Conservation (phyloP, 2,888 invertebrate species). For the Mesorhabditis belari region DNA sequence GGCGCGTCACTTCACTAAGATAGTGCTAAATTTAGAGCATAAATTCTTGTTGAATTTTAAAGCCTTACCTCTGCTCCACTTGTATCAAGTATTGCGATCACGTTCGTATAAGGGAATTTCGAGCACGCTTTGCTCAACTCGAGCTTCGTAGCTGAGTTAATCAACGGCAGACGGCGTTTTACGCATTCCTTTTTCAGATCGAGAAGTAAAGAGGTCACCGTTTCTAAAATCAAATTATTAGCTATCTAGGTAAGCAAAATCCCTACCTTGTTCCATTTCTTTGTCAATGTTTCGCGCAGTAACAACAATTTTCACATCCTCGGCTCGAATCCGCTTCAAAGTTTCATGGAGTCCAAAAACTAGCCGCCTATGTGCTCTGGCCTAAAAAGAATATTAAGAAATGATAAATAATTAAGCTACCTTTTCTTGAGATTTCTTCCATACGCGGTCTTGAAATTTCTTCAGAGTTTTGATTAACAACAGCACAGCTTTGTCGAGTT, state of each 20-base stretch:
- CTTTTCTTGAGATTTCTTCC: conserved; percentile 1
- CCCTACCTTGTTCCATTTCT: conserved; percentile 11
- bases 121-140: conserved; percentile 12
- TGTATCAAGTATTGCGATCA: conserved; percentile 14
- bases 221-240: no score
- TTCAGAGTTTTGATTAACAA: conserved; percentile 14
- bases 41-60: not conserved
- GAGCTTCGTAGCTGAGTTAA: conserved; percentile 11
- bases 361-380: conserved; percentile 8
- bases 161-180: conserved; percentile 3
- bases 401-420: conserved; percentile 2
- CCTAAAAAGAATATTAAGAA: conserved; percentile 6
- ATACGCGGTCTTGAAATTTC: conserved; percentile 2
- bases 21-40: no score
- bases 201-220: not conserved
- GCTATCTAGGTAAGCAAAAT: not conserved
- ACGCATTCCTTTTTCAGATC: not conserved
- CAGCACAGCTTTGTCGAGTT: conserved; percentile 1
- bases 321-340: conserved; percentile 10
- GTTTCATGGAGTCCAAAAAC: conserved; percentile 24
- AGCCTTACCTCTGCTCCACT: conserved; percentile 12
- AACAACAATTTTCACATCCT: conserved; percentile 11
- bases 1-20: no score
- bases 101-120: conserved; percentile 21
- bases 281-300: conserved; percentile 20